Base-by-base conservation (phyloP, 2,888 invertebrate genomes). In the Amaurobius ferox region DNA sequence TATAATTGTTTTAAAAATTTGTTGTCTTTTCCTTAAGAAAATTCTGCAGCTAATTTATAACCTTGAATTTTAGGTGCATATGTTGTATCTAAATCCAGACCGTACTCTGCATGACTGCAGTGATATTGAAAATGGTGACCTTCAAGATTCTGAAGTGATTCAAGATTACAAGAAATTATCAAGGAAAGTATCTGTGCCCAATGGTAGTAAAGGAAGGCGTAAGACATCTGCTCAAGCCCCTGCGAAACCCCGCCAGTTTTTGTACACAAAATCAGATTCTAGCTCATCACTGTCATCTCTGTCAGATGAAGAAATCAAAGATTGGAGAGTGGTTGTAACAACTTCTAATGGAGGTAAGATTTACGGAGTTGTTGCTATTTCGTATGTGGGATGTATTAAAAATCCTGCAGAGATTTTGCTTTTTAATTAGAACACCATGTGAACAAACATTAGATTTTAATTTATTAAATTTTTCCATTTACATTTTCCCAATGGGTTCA, bases 81-180 rank as follows among this genome's bases (percentile, higher is more conserved):
- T 96, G 92, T 92, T 96, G 90, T 96, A 94, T 91, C 93, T 96
- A 87, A 95, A 95, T 89, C 92, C 94, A 87, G 94, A 94, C 91
- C 95, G 96, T 90, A 94, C 94, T 44, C 93, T 96, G 89, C 95
- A 95, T 89, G 96, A 96, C 92, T 96, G 95, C 92, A 94, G 94
- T 87, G 95, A 95, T 90, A 92, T 96, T 90, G 95, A 95, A 7
- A 91, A 90, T 73, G 92, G 93, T 26, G 93, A 93, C 87, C 91
- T 93, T 81, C 94, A 94, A 87, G 94, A 95, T 91, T 95, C 95
- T 30, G 95, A 95, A 90, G 93, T 95, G 88, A 94, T 96, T 44
- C 94, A 94, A 90, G 95, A 95, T 91, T 96, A 96, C 92, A 94
- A 95, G 90, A 87, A 88, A 39, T 55, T 89, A 11, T 89, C 89